Evolutionary conservation across 92 coral and sea anemone species (phyloP).

Genomic region (Palythoa caribaeorum): DNA sequence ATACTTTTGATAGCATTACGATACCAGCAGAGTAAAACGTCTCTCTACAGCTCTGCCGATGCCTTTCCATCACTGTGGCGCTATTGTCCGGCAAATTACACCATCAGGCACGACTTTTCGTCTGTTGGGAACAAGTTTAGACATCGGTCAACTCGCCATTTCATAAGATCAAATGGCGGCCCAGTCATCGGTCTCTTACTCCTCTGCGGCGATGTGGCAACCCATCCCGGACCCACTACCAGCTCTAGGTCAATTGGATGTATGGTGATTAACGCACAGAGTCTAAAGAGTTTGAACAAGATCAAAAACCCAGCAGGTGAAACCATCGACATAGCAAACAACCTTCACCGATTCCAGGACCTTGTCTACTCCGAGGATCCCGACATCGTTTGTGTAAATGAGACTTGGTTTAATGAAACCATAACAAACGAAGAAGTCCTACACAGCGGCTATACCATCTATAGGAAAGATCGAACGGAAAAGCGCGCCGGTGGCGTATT

Average conservation of each 20-base stretch:
- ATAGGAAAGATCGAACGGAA: slow-evolving; percentile 47
- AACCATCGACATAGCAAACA: slow-evolving; percentile 14
- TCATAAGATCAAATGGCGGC: slow-evolving; percentile 23
- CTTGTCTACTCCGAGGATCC: slow-evolving; percentile 50
- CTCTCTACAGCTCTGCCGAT: slow-evolving; percentile 26
- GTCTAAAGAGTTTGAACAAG: slow-evolving; percentile 26
- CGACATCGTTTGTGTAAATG: slow-evolving; percentile 54
- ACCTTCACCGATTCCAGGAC: slow-evolving; percentile 49
- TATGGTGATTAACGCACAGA: slow-evolving; percentile 27
- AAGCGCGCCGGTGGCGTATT: slow-evolving; percentile 53
- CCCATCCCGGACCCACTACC: slow-evolving; percentile 29
- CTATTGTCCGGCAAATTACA: slow-evolving; percentile 23
- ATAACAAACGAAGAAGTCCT: slow-evolving; percentile 23
- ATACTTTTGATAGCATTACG: neutral
- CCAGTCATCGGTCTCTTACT: slow-evolving; percentile 21
- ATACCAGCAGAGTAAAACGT: neutral
- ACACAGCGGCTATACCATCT: slow-evolving; percentile 47
- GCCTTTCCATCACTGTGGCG: slow-evolving; percentile 17
- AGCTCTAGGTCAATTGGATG: slow-evolving; percentile 18
- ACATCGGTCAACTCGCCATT: slow-evolving; percentile 27
- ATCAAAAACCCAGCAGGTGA: slow-evolving; percentile 27
- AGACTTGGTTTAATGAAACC: slow-evolving; percentile 54
- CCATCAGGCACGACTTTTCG: slow-evolving; percentile 23
- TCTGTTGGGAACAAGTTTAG: slow-evolving; percentile 28
- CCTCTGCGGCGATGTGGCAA: slow-evolving; percentile 20